Evolutionary conservation across 2,888 invertebrate species (phyloP), one percentile per base, ranked within the genome.

Genomic region (Theretra japonica): DNA sequence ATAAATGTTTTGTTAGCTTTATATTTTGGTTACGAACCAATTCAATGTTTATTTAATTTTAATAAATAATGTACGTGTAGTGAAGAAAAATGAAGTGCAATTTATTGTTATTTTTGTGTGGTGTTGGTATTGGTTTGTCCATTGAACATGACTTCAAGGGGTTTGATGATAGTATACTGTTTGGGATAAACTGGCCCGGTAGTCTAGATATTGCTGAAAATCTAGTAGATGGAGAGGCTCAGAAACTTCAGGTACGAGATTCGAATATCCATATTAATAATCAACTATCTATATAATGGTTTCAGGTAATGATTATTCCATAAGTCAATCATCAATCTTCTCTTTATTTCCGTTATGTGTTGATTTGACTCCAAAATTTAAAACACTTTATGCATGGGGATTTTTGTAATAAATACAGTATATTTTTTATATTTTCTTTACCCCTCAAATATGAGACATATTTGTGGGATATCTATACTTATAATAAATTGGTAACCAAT

Each of bases 161-260:
- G 60, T 97, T 98, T 83, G 98, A 98, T 88, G 98, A 98, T 89
- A 96, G 96, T 1, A 95, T 98, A 80, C 88, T 97, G 69, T 98
- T 97, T 86, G 96, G 96, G 88, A 96, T 98, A 70, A 96, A 97
- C 86, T 97, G 98, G 97, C 96, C 96, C 33, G 96, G 97, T 73
- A 75, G 70, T n/a, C 48, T 77, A 58, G 70, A 73, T 23, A 48
- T 70, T n/a, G n/a, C 57, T 15, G 72, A 75, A 33, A 84, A 85
- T 77, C 74, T 87, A 72, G 83, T 86, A 0, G 90, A 90, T 23
- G 88, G 84, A 58, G 87, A 89, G 72, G 73, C 78, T 68, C 76
- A 77, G 65, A 83, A 83, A 72, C 77, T 82, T 30, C 84, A 89
- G 87, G 92, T 91, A 82, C 28, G 30, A 33, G 33, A 62, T 6